Evolutionary conservation across 2,888 invertebrate genomes (phyloP).

Genomic region (Pollenia angustigena): DNA sequence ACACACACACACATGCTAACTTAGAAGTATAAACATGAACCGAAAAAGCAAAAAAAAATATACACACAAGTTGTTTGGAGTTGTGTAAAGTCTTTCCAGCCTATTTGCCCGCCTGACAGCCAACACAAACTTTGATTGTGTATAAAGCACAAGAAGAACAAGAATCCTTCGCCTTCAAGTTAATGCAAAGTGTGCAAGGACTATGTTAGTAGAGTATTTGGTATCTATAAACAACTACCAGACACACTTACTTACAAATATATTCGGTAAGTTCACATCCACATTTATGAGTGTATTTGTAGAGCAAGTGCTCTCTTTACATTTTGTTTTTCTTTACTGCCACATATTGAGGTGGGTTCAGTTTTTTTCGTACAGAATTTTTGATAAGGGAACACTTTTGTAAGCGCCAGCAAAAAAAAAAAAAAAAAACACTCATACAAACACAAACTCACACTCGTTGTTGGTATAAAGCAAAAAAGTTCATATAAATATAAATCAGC

Average conservation of each 20-base stretch:
- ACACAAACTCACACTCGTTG: neutral
- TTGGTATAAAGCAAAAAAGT: neutral
- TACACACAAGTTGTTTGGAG: slow-evolving; percentile 50
- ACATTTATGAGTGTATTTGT: slow-evolving; percentile 9
- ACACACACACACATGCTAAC: slow-evolving; percentile 50
- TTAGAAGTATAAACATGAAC: slow-evolving; percentile 11
- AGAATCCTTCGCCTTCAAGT: slow-evolving; percentile 71
- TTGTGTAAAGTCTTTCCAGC: slow-evolving; percentile 44
- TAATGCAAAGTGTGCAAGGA: slow-evolving; percentile 71
- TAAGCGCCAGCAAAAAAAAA: neutral
- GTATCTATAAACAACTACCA: slow-evolving; percentile 32
- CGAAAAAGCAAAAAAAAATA: neutral
- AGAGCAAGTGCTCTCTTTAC: slow-evolving; percentile 51
- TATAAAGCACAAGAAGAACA: slow-evolving; percentile 39
- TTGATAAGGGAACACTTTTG: slow-evolving; percentile 35
- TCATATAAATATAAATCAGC: slow-evolving; percentile 33
- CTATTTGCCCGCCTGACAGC: slow-evolving; percentile 18
- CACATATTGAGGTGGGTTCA: slow-evolving; percentile 51
- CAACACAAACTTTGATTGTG: slow-evolving; percentile 10
- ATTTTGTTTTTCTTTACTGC: slow-evolving; percentile 26
- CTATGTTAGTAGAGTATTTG: slow-evolving; percentile 63
- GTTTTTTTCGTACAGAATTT: slow-evolving; percentile 23
- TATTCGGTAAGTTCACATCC: neutral
- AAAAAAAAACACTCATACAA: neutral
- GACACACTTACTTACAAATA: slow-evolving; percentile 16